Evolutionary conservation across 2,888 invertebrate genomes (phyloP).

Genomic region (Eupithecia exiguata): DNA sequence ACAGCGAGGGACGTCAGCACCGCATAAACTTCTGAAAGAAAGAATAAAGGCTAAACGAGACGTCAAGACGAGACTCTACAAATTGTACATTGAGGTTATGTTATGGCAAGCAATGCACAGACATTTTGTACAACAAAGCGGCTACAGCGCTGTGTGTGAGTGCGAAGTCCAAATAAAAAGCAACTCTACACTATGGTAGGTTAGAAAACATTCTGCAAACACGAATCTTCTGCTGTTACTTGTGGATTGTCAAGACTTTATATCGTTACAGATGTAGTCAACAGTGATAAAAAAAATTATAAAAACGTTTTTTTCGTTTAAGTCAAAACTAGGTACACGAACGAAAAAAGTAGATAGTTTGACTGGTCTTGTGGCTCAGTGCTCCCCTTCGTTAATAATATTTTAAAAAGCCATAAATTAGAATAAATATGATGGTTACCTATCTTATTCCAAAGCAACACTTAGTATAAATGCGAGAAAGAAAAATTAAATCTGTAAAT

Average conservation of each 20-base stretch:
- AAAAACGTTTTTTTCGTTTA: neutral
- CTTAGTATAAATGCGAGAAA: too few species aligned
- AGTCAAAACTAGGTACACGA: neutral
- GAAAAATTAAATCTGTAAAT: too few species aligned
- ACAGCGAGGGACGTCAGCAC: slow-evolving; percentile 31
- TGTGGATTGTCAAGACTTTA: neutral
- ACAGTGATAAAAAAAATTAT: neutral
- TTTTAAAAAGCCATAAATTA: neutral
- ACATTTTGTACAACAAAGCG: slow-evolving; percentile 23
- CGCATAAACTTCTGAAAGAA: slow-evolving; percentile 16
- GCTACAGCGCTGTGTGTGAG: slow-evolving; percentile 29
- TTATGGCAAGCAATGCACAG: slow-evolving; percentile 28
- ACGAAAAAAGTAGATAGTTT: neutral
- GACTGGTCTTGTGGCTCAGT: neutral
- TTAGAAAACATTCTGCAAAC: neutral
- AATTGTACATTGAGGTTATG: slow-evolving; percentile 38
- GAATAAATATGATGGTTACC: neutral
- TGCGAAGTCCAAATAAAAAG: slow-evolving; percentile 1
- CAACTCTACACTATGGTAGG: neutral
- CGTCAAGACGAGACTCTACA: slow-evolving; percentile 9
- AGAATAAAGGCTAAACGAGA: neutral
- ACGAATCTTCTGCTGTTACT: neutral
- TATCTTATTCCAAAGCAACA: neutral
- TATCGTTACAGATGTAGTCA: neutral
- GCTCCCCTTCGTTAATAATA: neutral